Percentiles rank a stretch among this genome's conserved stretches.
Conservation (phyloP, 2,113 vertebrate species). For the Apus apus region DNA sequence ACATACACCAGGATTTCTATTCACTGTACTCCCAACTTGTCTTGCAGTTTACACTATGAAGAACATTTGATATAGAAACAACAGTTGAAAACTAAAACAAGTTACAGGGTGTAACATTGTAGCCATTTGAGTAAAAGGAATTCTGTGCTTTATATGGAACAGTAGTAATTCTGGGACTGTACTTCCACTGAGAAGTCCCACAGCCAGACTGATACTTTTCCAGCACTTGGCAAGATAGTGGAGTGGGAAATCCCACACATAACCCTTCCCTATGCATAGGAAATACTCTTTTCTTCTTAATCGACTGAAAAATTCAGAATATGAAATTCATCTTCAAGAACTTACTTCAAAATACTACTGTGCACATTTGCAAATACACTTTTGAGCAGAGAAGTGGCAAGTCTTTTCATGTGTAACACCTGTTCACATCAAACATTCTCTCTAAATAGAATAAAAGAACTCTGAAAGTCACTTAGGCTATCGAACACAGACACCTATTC, state of each 20-base stretch:
- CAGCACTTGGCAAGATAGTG: not conserved
- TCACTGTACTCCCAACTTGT: not conserved
- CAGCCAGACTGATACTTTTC: not conserved
- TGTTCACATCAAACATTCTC: rapidly evolving
- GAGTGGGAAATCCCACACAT: not conserved
- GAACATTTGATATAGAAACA: not conserved
- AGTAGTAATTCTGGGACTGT: not conserved
- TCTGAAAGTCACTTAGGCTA: not conserved
- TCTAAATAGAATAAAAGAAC: not conserved
- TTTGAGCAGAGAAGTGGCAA: not conserved
- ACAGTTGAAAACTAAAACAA: not conserved
- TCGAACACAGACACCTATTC: not conserved
- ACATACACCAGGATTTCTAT: not conserved
- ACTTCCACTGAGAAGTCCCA: not conserved
- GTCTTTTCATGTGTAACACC: not conserved
- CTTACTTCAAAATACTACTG: not conserved
- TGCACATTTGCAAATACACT: not conserved
- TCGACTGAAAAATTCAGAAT: not conserved
- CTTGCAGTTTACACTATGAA: not conserved
- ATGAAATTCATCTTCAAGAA: not conserved
- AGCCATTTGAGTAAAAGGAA: not conserved
- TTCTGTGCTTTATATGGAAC: not conserved
- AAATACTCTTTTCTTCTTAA: not conserved
- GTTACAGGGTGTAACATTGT: not conserved
- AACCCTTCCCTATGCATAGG: not conserved